Percentiles rank a stretch among this genome's conserved stretches.
Conservation (phyloP, 2,888 invertebrate species). For the Orchesellides sinensis region DNA sequence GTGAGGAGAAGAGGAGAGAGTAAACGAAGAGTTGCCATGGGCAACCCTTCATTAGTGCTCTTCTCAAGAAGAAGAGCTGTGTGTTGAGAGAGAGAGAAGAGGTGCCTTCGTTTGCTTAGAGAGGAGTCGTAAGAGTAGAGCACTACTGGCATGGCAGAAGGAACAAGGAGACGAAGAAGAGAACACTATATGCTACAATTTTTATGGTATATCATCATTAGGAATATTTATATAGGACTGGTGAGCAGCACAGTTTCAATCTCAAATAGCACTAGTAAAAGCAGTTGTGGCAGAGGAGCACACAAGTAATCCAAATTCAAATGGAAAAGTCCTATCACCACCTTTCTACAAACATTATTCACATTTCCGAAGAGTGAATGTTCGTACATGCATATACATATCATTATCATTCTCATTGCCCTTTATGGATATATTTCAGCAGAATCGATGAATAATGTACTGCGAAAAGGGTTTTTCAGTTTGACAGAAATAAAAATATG, state of each 20-base stretch:
- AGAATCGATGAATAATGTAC: too few species aligned
- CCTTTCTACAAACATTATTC: conserved; percentile 7
- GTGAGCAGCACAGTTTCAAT: not conserved
- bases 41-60: conserved; percentile 73
- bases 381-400: conserved; percentile 19
- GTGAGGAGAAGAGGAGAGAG: conserved; percentile 49
- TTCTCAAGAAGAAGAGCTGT: conserved; percentile 66
- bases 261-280: conserved; percentile 2
- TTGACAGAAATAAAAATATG: too few species aligned
- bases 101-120: conserved; percentile 53
- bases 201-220: too few species aligned
- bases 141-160: conserved; percentile 17
- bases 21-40: conserved; percentile 73
- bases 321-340: conserved; percentile 47
- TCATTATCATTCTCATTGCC: conserved; percentile 19
- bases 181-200: not conserved
- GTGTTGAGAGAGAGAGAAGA: conserved; percentile 41
- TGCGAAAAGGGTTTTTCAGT: too few species aligned
- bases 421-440: too few species aligned
- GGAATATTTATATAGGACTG: not conserved
- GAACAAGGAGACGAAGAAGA: not conserved
- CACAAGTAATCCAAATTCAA: not conserved
- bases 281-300: not conserved
- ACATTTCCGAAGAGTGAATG: conserved; percentile 5
- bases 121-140: not conserved